Evolutionary conservation across 2,888 invertebrate genomes (phyloP), one percentile per base, ranked within the genome.

Genomic region (Lamproptera curius): DNA sequence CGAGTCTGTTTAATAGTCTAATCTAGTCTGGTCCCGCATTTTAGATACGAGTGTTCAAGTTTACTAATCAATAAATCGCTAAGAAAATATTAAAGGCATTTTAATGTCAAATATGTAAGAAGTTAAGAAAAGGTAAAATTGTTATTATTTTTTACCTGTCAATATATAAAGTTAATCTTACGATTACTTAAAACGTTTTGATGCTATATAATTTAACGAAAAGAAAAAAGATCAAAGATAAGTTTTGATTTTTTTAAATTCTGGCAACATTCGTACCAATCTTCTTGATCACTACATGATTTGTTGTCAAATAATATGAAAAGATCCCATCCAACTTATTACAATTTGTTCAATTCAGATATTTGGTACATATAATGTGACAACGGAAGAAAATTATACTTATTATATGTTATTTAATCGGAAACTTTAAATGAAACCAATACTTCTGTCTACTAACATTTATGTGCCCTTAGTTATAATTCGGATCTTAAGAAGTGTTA

Each of bases 401-500:
- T n/a, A 20, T 9, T 15, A 33, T 16, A 20, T 23, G 13, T 16
- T 26, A 13, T 9, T 34, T 26, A 28, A 1, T 6, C 36, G 11
- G 6, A 33, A 2, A 14, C n/a, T n/a, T n/a, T 26, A 9, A 36
- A 36, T 42, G 16, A 28, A 36, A 13, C 16, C 0, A 35, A 28
- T 1, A 10, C 14, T 42, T 38, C 6, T 2, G 2, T 20, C 23
- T 6, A 11, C 2, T 31, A 17, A 31, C 2, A 31, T 26, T 11
- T 28, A 38, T 23, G 37, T 47, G 42, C 31, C 44, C 37, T 33
- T 39, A 50, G 53, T 46, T 41, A 26, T 48, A 63, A 59, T 60
- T 55, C 60, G 54, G 55, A 59, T 55, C 61, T 59, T 55, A 60
- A 62, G 53, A 42, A 43, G 46, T 33, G 54, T 36, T 16, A 33